Evolutionary conservation across 2,797 vertebrate genomes (phyloP).

Genomic region (Holocentrus rufus): DNA sequence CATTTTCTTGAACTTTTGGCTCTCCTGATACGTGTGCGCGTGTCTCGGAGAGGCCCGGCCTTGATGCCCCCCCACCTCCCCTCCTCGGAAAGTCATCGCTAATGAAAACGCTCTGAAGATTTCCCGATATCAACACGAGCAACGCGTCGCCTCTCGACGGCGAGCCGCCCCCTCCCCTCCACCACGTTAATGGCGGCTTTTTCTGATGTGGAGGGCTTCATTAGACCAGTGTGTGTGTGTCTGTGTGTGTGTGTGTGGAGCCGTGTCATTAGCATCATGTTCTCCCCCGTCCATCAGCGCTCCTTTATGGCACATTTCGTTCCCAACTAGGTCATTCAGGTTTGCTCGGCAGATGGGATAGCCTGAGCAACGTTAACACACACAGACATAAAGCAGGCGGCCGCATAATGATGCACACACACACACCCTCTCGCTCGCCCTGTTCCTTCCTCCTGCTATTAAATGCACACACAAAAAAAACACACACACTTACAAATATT

Average conservation of each 20-base stretch:
- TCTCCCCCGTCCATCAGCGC: slow-evolving; percentile 63
- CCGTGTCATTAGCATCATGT: slow-evolving; percentile 65
- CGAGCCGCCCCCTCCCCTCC: slow-evolving; percentile 8
- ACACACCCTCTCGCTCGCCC: slow-evolving; percentile 11
- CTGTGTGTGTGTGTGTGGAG: slow-evolving; percentile 46
- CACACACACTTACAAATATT: neutral
- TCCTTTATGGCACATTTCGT: slow-evolving; percentile 68
- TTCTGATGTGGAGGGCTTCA: slow-evolving; percentile 47
- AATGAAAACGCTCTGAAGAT: slow-evolving; percentile 27
- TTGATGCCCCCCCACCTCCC: no score
- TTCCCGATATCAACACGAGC: neutral
- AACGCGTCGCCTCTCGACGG: slow-evolving; percentile 11
- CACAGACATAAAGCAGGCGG: slow-evolving; percentile 32
- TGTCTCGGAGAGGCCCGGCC: neutral
- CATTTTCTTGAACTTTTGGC: slow-evolving; percentile 61
- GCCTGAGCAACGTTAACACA: slow-evolving; percentile 15
- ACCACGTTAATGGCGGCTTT: slow-evolving; percentile 50
- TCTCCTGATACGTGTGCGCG: neutral
- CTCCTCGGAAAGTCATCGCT: slow-evolving; percentile 4
- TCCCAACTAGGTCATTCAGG: slow-evolving; percentile 67
- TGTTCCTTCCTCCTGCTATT: neutral
- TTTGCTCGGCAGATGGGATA: slow-evolving; percentile 62
- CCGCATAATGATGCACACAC: slow-evolving; percentile 47
- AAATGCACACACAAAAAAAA: neutral
- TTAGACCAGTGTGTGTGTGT: slow-evolving; percentile 47